Percentiles rank a stretch among this genome's conserved stretches.
These are phyloP conservation scores for Shinisaurus crocodilurus DNA, from an alignment of 2,113 vertebrate genomes.

Conservation along the genomic window DNA sequence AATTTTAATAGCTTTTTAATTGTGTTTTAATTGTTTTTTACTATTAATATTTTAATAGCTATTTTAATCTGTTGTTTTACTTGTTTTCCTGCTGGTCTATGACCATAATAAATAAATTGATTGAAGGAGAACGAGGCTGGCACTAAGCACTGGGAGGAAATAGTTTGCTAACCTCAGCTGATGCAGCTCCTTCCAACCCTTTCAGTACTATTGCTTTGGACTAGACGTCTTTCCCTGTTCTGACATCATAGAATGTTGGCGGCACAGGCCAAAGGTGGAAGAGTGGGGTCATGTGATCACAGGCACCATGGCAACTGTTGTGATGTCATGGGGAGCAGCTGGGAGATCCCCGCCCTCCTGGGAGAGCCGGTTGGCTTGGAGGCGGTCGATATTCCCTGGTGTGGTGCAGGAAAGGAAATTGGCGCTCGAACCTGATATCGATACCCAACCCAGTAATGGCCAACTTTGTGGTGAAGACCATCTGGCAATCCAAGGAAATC, in stretches of 20 bases:
- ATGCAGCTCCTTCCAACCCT: background rate
- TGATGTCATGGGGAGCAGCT: conserved; percentile 22
- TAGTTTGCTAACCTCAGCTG: background rate
- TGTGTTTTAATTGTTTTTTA: no score
- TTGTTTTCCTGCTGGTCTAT: no score
- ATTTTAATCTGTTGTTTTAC: no score
- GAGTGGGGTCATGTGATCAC: background rate
- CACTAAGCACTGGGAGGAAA: background rate
- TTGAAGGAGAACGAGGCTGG: background rate
- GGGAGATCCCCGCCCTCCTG: background rate
- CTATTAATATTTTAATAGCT: no score
- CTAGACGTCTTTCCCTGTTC: background rate
- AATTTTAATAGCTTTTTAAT: no score
- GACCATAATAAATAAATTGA: no score
- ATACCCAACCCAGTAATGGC: conserved; percentile 52
- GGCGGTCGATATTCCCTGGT: conserved; percentile 16
- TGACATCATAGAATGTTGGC: conserved; percentile 11
- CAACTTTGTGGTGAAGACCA: conserved; percentile 71
- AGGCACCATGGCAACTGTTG: background rate
- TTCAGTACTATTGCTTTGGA: background rate
- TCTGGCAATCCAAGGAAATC: conserved; percentile 76
- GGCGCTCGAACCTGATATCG: background rate
- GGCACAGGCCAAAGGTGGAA: background rate
- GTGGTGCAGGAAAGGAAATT: conserved; percentile 12
- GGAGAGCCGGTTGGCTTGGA: conserved; percentile 24